phyloP scores from a whole-genome alignment of 2,797 vertebrate genomes.

The Poecile montanus region DNA sequence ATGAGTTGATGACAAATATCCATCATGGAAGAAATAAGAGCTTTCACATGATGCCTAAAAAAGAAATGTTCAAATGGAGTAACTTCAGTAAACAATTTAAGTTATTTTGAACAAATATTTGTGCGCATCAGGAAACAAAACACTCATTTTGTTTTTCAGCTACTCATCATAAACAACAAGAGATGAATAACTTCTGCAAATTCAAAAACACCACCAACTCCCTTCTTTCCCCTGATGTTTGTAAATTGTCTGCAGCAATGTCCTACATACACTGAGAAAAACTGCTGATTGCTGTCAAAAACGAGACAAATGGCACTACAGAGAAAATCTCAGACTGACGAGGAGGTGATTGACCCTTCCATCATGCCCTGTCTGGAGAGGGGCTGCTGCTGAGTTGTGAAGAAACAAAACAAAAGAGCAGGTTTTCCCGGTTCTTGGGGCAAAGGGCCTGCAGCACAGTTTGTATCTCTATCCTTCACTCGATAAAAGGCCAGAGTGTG shows the following conservation, averaged over 20 bases:
- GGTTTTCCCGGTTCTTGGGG: not conserved
- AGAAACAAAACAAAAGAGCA: not conserved
- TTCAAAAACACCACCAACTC: not conserved
- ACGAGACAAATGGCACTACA: not conserved
- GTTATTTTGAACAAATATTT: conserved; percentile 51
- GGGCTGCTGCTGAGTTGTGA: not conserved
- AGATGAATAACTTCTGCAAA: not conserved
- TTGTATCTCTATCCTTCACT: not conserved
- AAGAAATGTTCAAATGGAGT: conserved; percentile 44
- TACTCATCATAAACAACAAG: not conserved
- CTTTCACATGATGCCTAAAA: conserved; percentile 57
- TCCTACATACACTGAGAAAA: not conserved
- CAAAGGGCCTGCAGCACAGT: not conserved
- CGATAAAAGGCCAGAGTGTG: not conserved
- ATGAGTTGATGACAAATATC: conserved; percentile 51
- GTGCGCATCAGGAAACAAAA: conserved; percentile 13
- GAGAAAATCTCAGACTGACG: not conserved
- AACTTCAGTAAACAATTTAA: conserved; percentile 50
- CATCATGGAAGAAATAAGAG: conserved; percentile 15
- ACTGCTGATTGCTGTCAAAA: not conserved
- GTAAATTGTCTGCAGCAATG: conserved; percentile 42
- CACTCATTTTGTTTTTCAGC: not conserved
- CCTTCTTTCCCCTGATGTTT: conserved; percentile 22
- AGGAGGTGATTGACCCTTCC: not conserved
- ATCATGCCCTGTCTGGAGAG: not conserved